Evolutionary conservation across 2,113 vertebrate genomes (phyloP), one percentile per base, ranked within the genome.

Genomic region (Rafetus swinhoei): DNA sequence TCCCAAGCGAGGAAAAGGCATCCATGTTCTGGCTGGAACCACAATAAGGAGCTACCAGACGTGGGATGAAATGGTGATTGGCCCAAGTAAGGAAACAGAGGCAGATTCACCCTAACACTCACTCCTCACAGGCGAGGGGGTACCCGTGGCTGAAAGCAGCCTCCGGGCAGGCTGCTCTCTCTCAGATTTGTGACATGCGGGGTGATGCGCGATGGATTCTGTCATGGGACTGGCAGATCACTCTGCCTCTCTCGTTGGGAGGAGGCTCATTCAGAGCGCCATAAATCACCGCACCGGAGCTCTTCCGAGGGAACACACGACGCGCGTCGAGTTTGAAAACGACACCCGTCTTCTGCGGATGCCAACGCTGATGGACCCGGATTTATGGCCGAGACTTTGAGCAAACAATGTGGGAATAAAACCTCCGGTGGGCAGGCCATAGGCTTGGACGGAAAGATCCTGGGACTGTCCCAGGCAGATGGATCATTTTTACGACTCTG

Each of bases 401-500:
- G 14, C 0, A 92, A 97, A 53, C 89, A 84, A 88, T 81, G 81
- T 90, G 88, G 19, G 62, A 86, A 14, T n/a, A 39, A 84, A 95
- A 93, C 0, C 90, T 82, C 74, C 4, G 6, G 10, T 65, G 50
- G 84, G 50, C 6, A 1, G 25, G 25, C 12, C 16, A 0, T 32
- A 84, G 54, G 57, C 76, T 81, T 22, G 52, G 14, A 3, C 91
- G 90, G 84, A 93, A 96, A 96, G 93, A 59, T 6, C 32, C 60
- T 54, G 83, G 87, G 84, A 92, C 94, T 90, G 79, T 94, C 92
- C 24, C 3, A 21, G 92, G 84, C 21, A 84, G 92, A 95, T 94
- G 84, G 39, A 94, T 93, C 92, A 94, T 92, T 97, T 97, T 96
- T 96, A 97, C 91, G 90, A 3, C 76, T 92, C 96, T 92, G 65